These are phyloP conservation scores for Acleris emargana DNA, from an alignment of 2,888 invertebrate genomes.

Conservation along the genomic window DNA sequence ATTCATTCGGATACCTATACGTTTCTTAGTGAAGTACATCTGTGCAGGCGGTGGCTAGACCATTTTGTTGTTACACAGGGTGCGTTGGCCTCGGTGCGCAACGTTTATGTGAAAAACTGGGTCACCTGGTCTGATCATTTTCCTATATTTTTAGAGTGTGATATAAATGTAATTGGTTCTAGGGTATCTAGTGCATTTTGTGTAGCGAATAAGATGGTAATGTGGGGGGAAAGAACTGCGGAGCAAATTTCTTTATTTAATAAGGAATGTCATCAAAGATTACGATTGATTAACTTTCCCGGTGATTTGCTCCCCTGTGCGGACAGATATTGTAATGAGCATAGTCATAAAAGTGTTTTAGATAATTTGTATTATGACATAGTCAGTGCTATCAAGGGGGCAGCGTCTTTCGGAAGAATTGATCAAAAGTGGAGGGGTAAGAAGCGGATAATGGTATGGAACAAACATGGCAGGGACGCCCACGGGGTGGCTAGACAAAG, in stretches of 20 bases:
- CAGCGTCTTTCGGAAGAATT: no score
- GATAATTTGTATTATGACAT: not conserved
- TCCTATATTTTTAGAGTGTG: not conserved
- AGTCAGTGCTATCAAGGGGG: no score
- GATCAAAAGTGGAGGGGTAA: no score
- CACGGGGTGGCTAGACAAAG: slow-evolving; percentile 23
- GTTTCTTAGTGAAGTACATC: no score
- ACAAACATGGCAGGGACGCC: slow-evolving; percentile 17
- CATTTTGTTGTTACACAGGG: no score
- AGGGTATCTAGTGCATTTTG: not conserved
- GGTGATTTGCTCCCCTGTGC: not conserved
- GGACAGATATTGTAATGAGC: not conserved
- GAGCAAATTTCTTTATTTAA: not conserved
- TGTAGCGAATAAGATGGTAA: not conserved
- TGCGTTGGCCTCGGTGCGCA: not conserved
- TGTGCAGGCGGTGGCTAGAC: no score
- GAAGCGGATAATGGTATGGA: no score
- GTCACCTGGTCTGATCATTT: slow-evolving; percentile 1
- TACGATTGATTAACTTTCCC: slow-evolving; percentile 16
- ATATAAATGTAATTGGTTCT: not conserved
- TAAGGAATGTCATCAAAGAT: not conserved
- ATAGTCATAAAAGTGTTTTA: not conserved
- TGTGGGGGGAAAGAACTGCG: not conserved
- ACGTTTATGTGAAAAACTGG: not conserved
- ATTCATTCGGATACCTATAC: no score